Evolutionary conservation across 1,140 invertebrate species (phyloP).

Genomic region (Sitophilus oryzae): DNA sequence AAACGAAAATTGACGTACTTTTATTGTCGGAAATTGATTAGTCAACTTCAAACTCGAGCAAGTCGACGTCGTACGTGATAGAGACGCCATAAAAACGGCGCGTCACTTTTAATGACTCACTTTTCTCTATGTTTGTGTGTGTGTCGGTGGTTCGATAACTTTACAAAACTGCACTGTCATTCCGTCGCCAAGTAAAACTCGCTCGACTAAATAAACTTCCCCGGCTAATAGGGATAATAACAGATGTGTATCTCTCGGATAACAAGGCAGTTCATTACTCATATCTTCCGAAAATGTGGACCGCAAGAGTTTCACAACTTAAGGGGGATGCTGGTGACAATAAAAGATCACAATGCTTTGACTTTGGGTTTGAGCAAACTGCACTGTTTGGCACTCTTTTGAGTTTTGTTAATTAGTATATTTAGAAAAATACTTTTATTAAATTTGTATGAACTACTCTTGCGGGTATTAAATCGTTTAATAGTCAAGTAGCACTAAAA

Average conservation of each 20-base stretch:
- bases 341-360: slow-evolving; percentile 16
- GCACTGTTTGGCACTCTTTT: no score
- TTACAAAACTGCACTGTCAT: slow-evolving; percentile 12
- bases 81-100: background rate
- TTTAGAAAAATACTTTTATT: no score
- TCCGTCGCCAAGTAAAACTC: slow-evolving; percentile 7
- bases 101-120: background rate
- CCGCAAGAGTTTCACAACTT: slow-evolving; percentile 21
- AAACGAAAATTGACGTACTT: background rate
- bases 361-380: slow-evolving; percentile 3
- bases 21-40: background rate
- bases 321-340: slow-evolving; percentile 21
- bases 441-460: no score
- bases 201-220: slow-evolving; percentile 14
- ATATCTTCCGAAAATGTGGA: slow-evolving; percentile 20
- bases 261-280: slow-evolving; percentile 26
- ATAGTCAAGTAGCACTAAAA: no score
- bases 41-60: no score
- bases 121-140: no score
- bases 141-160: background rate
- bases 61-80: background rate
- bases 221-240: slow-evolving; percentile 20
- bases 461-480: no score
- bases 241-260: slow-evolving; percentile 26
- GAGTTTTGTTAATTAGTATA: no score